phyloP scores from a whole-genome alignment of 2,888 invertebrate species.

The Drosophila atripex region DNA sequence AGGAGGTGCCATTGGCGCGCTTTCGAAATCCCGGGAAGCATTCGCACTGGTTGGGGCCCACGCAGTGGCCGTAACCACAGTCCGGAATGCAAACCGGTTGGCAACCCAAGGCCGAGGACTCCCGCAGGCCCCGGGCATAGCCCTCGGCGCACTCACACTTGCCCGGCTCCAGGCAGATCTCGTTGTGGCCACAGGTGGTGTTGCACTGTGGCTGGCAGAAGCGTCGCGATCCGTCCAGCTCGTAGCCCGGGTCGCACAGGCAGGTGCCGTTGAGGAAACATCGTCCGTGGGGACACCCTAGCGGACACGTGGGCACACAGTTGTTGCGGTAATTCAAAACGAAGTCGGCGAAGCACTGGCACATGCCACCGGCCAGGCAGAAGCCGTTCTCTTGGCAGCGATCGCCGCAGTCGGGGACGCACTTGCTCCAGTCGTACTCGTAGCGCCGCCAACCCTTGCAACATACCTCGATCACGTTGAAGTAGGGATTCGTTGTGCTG shows the following conservation, averaged over 20 bases:
- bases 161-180: conserved; percentile 87
- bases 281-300: conserved; percentile 81
- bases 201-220: conserved; percentile 86
- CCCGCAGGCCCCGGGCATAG: conserved; percentile 60
- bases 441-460: conserved; percentile 89
- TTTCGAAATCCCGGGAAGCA: conserved; percentile 83
- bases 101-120: conserved; percentile 67
- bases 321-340: conserved; percentile 79
- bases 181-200: conserved; percentile 85
- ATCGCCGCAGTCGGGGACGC: conserved; percentile 84
- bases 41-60: conserved; percentile 84
- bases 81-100: conserved; percentile 80
- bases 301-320: conserved; percentile 78
- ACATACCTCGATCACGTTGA: conserved; percentile 88
- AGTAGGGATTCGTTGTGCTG: conserved; percentile 70
- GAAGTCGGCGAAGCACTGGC: conserved; percentile 81
- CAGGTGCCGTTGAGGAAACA: conserved; percentile 83
- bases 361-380: conserved; percentile 83
- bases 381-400: conserved; percentile 83
- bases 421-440: conserved; percentile 86
- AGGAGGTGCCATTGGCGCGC: conserved; percentile 70
- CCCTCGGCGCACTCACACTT: conserved; percentile 84
- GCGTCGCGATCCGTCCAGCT: conserved; percentile 81
- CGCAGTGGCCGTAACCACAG: conserved; percentile 84
- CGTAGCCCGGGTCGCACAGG: conserved; percentile 78